Percentiles rank a stretch among this genome's conserved stretches.
Conservation (phyloP, 1,140 invertebrate species). For the Neotoxoptera formosana region DNA sequence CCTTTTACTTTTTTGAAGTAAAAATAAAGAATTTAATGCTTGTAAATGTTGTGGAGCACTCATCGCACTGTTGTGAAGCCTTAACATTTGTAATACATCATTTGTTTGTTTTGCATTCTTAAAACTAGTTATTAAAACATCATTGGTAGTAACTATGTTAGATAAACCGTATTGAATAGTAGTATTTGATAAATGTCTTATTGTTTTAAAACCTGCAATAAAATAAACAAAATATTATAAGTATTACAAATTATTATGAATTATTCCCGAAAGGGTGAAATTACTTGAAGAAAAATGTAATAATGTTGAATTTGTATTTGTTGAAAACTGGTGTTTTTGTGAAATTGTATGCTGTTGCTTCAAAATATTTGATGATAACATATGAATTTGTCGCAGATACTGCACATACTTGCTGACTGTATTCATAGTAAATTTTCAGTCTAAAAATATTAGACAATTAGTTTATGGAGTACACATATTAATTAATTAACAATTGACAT, state of each 20-base stretch:
- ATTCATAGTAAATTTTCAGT: conserved; percentile 24
- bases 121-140: conserved; percentile 55
- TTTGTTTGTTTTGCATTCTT: conserved; percentile 46
- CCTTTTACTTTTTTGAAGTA: conserved; percentile 57
- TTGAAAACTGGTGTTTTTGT: conserved; percentile 6
- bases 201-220: conserved; percentile 1
- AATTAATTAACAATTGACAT: too few relatives aligned
- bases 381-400: background rate
- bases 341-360: background rate
- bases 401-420: conserved; percentile 22
- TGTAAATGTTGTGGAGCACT: conserved; percentile 58
- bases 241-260: background rate
- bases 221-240: background rate
- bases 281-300: background rate
- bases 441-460: background rate
- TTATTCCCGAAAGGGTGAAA: too few relatives aligned
- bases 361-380: background rate
- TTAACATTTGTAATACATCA: conserved; percentile 58
- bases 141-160: background rate
- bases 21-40: conserved; percentile 56
- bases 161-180: background rate
- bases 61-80: conserved; percentile 59
- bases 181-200: background rate
- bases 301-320: background rate
- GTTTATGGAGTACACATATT: background rate